Evolutionary conservation across 2,888 invertebrate genomes (phyloP).

Genomic region (Dorcus hopei): DNA sequence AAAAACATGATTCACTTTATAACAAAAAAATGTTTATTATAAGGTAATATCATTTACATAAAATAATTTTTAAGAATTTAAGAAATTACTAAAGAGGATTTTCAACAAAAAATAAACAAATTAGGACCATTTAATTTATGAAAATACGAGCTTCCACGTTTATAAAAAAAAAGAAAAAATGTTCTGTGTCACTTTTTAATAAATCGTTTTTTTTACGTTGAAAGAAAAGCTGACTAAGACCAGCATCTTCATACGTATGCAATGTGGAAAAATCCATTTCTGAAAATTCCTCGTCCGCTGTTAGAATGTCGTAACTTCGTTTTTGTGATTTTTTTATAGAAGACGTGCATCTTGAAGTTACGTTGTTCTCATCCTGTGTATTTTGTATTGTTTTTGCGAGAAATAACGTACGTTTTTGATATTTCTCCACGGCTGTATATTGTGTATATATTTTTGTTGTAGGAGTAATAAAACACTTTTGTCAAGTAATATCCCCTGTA

Average conservation of each 20-base stretch:
- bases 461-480: constrained; percentile 3
- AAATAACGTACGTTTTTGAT: constrained; percentile 38
- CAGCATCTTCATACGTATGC: constrained; percentile 21
- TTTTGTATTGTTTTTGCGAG: constrained; percentile 25
- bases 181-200: background rate
- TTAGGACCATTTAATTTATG: too few species aligned
- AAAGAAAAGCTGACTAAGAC: constrained; percentile 23
- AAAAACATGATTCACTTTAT: too few species aligned
- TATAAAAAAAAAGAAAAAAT: background rate
- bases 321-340: constrained; percentile 20
- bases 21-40: too few species aligned
- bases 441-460: constrained; percentile 40
- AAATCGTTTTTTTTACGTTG: background rate
- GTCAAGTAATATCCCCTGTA: constrained; percentile 19
- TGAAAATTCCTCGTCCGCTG: constrained; percentile 6
- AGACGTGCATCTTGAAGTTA: constrained; percentile 23
- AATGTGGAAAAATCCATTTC: constrained; percentile 17
- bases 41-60: too few species aligned
- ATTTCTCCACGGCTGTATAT: constrained; percentile 41
- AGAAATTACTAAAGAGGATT: too few species aligned
- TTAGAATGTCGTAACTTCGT: constrained; percentile 12
- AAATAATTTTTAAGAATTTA: too few species aligned
- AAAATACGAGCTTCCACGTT: background rate
- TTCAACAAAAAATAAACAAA: too few species aligned
- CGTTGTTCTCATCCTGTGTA: constrained; percentile 19